phyloP scores from a whole-genome alignment of 1,140 invertebrate species.

The Cyclargus thomasi region DNA sequence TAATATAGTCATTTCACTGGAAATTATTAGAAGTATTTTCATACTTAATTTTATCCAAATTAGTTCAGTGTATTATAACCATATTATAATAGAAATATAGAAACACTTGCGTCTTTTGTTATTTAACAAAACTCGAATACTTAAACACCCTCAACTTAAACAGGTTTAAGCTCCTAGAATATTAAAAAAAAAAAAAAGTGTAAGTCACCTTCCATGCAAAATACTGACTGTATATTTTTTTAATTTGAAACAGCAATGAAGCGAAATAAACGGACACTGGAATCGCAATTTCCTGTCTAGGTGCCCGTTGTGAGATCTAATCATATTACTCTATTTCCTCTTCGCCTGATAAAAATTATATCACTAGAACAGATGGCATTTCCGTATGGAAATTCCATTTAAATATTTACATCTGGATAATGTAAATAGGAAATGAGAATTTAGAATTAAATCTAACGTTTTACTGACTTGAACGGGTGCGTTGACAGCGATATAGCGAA shows the following conservation, averaged over 20 bases:
- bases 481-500: background rate
- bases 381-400: background rate
- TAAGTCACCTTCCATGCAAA: background rate
- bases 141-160: too few species aligned
- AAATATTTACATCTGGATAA: conserved; percentile 8
- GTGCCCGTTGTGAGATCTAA: conserved; percentile 6
- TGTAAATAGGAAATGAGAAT: conserved; percentile 11
- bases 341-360: conserved; percentile 13
- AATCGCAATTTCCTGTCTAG: conserved; percentile 16
- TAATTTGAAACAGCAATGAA: conserved; percentile 10
- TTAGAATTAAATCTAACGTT: background rate
- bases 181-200: too few species aligned
- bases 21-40: too few species aligned
- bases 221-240: background rate
- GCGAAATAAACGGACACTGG: conserved; percentile 11
- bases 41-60: too few species aligned
- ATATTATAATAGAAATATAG: too few species aligned
- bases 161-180: too few species aligned
- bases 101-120: too few species aligned
- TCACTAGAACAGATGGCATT: conserved; percentile 13
- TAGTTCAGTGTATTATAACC: too few species aligned
- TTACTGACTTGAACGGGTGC: background rate
- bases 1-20: too few species aligned
- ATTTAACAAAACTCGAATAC: too few species aligned
- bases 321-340: conserved; percentile 14